Evolutionary conservation across 2,797 vertebrate species (phyloP), one percentile per base, ranked within the genome.

Genomic region (Simalia tracyae): DNA sequence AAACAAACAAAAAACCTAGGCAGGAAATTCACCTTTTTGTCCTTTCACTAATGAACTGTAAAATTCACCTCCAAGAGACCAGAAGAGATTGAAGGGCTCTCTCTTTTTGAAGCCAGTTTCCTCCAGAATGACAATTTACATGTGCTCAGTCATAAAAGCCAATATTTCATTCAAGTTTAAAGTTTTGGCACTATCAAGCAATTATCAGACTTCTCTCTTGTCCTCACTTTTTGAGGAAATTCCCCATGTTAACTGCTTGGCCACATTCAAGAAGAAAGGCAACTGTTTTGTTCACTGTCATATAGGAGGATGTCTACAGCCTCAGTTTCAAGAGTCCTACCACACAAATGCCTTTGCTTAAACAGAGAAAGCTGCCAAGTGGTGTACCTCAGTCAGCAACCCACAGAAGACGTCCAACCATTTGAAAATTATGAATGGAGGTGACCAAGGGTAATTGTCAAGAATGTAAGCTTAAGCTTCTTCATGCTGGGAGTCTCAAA

Each of bases 41-140:
- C n/a, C 6, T 95, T 94, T 88, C 0, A 1, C n/a, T 88, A 95
- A 92, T 14, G 56, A 93, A 59, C 91, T 90, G 76, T 42, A 94
- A 95, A 95, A 94, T 64, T 56, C 84, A 90, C 19, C 61, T 46
- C 4, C 36, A 92, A 26, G 86, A 31, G 64, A 84, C 50, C 60
- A 90, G 63, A 31, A 4, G 15, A 91, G 28, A 42, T 42, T 86
- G 26, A 57, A 26, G 9, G 24, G 31, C 22, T 94, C 22, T 22
- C 85, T n/a, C 31, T 24, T 64, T 42, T 5, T 89, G 72, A 24
- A 56, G 22, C 26, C 54, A 57, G 28, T 86, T 36, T 22, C 28
- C 26, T 72, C 31, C 66, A 56, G 59, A 19, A 81, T 31, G 56
- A 12, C 56, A 81, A 86, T 63, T 19, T 92, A 57, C 8, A 26